These are phyloP conservation scores for Scaptomyza montana DNA, from an alignment of 1,140 invertebrate genomes.

Conservation along the genomic window DNA sequence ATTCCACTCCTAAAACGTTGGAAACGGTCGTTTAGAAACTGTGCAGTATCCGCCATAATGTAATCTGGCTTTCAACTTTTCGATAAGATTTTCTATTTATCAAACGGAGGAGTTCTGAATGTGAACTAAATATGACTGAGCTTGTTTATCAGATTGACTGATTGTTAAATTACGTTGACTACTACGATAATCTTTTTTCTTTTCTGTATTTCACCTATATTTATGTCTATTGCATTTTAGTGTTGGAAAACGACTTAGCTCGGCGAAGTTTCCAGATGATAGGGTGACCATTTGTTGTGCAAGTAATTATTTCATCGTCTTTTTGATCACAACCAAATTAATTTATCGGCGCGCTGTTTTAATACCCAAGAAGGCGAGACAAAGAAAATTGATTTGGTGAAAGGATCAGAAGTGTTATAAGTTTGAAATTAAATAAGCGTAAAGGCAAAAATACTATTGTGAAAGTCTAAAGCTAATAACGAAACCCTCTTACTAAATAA, in stretches of 20 bases:
- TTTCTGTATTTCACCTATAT: constrained; percentile 62
- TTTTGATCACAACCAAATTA: neutral
- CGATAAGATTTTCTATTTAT: constrained; percentile 36
- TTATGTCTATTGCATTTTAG: constrained; percentile 44
- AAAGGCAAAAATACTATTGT: neutral
- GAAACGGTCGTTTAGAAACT: constrained; percentile 56
- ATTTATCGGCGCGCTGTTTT: constrained; percentile 17
- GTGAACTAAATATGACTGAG: constrained; percentile 30
- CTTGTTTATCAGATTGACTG: constrained; percentile 44
- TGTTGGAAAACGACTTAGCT: constrained; percentile 28
- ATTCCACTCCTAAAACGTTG: constrained; percentile 65
- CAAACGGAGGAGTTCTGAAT: constrained; percentile 71
- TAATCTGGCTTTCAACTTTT: constrained; percentile 42
- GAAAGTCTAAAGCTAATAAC: constrained; percentile 17
- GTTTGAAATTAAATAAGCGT: neutral
- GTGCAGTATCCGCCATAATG: constrained; percentile 55
- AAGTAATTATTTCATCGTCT: constrained; percentile 1
- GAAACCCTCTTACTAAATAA: constrained; percentile 19
- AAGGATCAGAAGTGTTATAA: neutral
- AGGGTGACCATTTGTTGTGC: neutral
- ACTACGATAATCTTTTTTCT: constrained; percentile 41
- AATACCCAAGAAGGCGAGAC: neutral
- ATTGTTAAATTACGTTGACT: constrained; percentile 17
- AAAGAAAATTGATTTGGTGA: neutral
- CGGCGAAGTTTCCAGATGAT: constrained; percentile 37